Percentiles rank a stretch among this genome's conserved stretches.
phyloP scores from a whole-genome alignment of 2,113 vertebrate genomes.

The Nothoprocta pentlandii region DNA sequence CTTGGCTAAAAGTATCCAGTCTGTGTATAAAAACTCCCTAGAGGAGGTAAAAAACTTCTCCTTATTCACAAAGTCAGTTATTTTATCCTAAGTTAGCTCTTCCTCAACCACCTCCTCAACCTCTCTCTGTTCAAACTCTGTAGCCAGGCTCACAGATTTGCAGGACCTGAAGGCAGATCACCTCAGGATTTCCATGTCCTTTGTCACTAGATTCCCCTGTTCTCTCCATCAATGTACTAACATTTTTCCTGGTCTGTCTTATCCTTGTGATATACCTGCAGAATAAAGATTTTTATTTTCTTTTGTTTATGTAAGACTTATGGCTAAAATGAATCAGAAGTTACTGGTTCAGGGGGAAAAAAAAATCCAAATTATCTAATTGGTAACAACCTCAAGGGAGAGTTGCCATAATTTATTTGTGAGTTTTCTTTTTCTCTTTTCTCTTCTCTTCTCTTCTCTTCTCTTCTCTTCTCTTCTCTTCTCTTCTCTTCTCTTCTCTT shows the following conservation, averaged over 20 bases:
- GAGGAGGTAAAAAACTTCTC: not conserved
- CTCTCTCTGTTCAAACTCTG: not conserved
- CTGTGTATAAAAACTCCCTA: not conserved
- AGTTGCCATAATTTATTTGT: not conserved
- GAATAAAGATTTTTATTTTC: not conserved
- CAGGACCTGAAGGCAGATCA: not conserved
- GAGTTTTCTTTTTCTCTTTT: not conserved
- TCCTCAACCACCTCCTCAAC: no score
- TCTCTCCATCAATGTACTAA: not conserved
- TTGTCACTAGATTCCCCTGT: not conserved
- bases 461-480: no score
- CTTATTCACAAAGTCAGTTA: not conserved
- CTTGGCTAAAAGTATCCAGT: not conserved
- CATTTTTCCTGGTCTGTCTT: not conserved
- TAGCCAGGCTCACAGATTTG: not conserved
- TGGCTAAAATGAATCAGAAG: not conserved
- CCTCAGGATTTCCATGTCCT: not conserved
- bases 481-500: no score
- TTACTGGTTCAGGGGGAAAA: not conserved
- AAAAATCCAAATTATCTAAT: not conserved
- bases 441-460: no score
- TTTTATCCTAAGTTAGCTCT: not conserved
- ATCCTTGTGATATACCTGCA: not conserved
- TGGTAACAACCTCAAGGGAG: not conserved
- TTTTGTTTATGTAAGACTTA: not conserved